These are phyloP conservation scores for Amphilophus citrinellus DNA, from an alignment of 2,113 vertebrate genomes.

Conservation along the genomic window DNA sequence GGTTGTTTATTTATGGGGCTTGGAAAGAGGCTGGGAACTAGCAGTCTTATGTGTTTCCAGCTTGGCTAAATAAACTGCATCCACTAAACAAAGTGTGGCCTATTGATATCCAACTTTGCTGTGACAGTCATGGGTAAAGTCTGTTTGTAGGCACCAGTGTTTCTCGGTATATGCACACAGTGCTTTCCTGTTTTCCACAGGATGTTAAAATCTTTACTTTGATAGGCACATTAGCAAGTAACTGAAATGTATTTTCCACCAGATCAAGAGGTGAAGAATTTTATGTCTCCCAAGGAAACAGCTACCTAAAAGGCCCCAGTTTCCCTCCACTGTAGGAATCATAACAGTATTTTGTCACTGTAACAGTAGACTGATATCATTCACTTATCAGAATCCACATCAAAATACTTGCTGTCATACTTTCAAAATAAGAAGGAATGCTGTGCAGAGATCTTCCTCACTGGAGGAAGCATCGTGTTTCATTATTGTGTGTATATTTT, in stretches of 20 bases:
- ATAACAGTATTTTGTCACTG: neutral
- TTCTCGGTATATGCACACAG: neutral
- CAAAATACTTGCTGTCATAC: neutral
- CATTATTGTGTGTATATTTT: neutral
- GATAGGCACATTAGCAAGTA: neutral
- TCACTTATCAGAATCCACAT: neutral
- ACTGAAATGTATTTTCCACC: neutral
- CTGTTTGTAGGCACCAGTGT: constrained; percentile 11
- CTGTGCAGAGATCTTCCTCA: too few relatives aligned
- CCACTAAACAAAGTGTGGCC: constrained; percentile 47
- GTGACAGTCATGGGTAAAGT: constrained; percentile 25
- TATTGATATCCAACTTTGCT: constrained; percentile 35
- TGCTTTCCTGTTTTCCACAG: constrained; percentile 17
- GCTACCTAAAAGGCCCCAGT: rapidly evolving
- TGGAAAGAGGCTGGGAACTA: constrained; percentile 60
- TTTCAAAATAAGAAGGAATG: neutral
- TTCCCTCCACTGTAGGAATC: neutral
- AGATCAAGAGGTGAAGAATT: neutral
- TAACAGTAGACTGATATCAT: neutral
- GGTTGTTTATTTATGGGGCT: constrained; percentile 52
- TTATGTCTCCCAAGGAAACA: neutral
- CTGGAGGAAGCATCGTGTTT: neutral
- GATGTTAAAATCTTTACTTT: constrained; percentile 21
- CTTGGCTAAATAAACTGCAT: constrained; percentile 61
- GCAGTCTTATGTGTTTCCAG: constrained; percentile 33